Evolutionary conservation across 1,140 invertebrate species (phyloP).

Genomic region (Lordiphosa collinella): DNA sequence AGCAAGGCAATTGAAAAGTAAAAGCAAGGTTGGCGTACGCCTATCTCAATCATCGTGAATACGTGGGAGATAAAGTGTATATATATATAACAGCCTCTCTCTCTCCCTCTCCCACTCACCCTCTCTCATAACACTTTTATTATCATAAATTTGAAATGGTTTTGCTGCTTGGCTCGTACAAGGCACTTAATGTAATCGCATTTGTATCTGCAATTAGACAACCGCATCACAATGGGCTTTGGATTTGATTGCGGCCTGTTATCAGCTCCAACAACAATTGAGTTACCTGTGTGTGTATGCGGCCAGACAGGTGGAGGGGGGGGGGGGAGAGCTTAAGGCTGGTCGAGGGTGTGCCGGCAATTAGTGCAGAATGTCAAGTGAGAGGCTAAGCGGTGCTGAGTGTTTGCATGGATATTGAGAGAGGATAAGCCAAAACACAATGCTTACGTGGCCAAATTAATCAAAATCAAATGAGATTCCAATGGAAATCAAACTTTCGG

Average conservation of each 20-base stretch:
- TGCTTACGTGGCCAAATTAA: no score
- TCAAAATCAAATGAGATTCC: neutral
- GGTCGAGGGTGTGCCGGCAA: constrained; percentile 54
- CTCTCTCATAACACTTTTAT: neutral
- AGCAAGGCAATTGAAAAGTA: constrained; percentile 31
- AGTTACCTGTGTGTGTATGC: neutral
- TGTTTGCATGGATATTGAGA: constrained; percentile 26
- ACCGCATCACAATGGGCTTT: constrained; percentile 36
- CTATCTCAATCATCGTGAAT: neutral
- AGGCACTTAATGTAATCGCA: constrained; percentile 71
- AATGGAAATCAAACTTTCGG: constrained; percentile 25
- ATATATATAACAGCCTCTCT: neutral
- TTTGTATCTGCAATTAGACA: constrained; percentile 64
- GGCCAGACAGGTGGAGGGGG: neutral
- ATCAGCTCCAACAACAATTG: constrained; percentile 26
- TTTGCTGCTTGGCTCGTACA: constrained; percentile 37
- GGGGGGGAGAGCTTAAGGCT: constrained; percentile 43
- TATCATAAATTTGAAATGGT: constrained; percentile 26
- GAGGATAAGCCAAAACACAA: no score
- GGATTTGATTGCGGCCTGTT: constrained; percentile 52
- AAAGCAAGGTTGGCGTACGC: constrained; percentile 34
- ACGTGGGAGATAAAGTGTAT: no score
- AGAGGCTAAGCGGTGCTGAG: constrained; percentile 17
- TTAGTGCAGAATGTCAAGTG: constrained; percentile 64
- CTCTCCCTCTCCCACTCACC: neutral